Conservation (phyloP, 2,888 invertebrate species). For the Tetranychus truncatus region DNA sequence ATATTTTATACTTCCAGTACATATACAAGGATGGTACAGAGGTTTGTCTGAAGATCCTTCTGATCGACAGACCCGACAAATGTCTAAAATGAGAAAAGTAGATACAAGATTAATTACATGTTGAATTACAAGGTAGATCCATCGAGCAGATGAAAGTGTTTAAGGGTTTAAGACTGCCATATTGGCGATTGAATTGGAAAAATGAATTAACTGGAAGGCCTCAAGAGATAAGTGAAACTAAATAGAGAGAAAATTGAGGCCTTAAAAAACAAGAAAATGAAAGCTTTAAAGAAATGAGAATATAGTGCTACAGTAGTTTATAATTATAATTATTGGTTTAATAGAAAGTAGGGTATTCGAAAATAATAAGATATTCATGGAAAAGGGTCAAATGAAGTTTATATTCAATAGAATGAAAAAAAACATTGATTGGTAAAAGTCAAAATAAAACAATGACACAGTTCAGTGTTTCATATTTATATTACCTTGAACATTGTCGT, state of each 20-base stretch:
- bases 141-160: too few relatives aligned
- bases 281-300: too few relatives aligned
- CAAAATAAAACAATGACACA: not conserved
- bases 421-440: not conserved
- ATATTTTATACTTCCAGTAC: constrained; percentile 96
- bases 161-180: too few relatives aligned
- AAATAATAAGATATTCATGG: not conserved
- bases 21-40: constrained; percentile 92
- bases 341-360: not conserved
- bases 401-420: not conserved
- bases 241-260: not conserved
- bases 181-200: not conserved
- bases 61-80: constrained; percentile 92
- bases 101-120: not conserved
- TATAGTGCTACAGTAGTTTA: not conserved
- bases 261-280: too few relatives aligned
- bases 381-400: not conserved
- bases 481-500: constrained; percentile 10
- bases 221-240: not conserved
- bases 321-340: not conserved
- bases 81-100: constrained; percentile 40
- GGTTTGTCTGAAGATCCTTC: constrained; percentile 80
- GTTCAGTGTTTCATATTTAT: not conserved
- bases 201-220: not conserved
- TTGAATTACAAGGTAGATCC: too few relatives aligned